phyloP scores from a whole-genome alignment of 2,113 vertebrate genomes.

The Tor tambroides region DNA sequence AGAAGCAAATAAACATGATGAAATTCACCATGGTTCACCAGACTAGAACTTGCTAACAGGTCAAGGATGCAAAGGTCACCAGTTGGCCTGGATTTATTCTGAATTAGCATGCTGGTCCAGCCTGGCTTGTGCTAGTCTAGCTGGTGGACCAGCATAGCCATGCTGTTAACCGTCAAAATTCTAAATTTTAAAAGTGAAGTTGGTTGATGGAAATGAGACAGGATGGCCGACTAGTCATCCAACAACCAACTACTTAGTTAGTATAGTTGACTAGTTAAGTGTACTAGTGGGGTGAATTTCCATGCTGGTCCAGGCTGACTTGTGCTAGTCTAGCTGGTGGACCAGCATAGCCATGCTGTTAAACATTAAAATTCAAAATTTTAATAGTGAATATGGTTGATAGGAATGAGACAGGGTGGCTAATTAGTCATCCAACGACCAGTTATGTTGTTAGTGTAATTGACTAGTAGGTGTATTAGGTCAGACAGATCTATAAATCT shows the following conservation, averaged over 20 bases:
- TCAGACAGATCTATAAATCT: too few relatives aligned
- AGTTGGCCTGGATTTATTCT: neutral
- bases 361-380: neutral
- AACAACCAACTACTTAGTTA: too few relatives aligned
- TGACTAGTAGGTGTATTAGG: neutral
- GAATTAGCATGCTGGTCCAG: neutral
- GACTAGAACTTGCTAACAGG: neutral
- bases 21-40: neutral
- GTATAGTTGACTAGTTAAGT: too few relatives aligned
- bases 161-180: neutral
- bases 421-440: neutral
- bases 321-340: neutral
- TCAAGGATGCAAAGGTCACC: neutral
- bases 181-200: too few relatives aligned
- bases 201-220: neutral
- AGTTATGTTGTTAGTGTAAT: neutral
- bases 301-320: neutral
- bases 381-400: neutral
- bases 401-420: neutral
- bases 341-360: too few relatives aligned
- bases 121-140: neutral
- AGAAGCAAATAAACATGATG: neutral
- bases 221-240: neutral
- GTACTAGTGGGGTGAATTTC: neutral
- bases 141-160: neutral